phyloP scores from a whole-genome alignment of 2,113 vertebrate genomes.

The Casuarius casuarius region DNA sequence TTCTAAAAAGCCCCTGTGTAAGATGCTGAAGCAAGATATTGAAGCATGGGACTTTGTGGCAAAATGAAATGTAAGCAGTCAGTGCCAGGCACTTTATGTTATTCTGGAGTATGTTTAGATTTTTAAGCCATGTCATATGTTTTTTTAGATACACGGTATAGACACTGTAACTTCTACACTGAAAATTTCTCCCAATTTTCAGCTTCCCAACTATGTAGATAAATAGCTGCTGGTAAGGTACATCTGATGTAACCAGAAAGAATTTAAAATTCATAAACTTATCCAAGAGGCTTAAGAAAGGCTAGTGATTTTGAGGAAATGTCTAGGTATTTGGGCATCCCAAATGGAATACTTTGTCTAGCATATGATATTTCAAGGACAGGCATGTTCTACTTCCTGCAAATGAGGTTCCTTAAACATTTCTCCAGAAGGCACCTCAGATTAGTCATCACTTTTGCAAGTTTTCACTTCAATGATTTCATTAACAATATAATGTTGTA shows the following conservation, averaged over 20 bases:
- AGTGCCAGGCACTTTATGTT: background rate
- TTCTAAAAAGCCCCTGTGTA: background rate
- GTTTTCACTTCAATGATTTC: background rate
- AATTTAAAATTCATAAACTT: background rate
- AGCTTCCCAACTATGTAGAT: background rate
- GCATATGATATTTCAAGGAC: background rate
- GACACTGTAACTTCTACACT: background rate
- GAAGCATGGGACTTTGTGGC: background rate
- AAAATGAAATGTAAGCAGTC: slow-evolving; percentile 7
- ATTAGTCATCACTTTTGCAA: background rate
- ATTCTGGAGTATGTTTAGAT: background rate
- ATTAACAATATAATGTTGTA: background rate
- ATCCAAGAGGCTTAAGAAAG: background rate
- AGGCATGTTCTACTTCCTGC: background rate
- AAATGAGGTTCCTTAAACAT: background rate
- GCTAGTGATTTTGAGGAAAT: background rate
- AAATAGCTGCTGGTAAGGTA: background rate
- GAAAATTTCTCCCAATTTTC: background rate
- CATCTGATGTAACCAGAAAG: background rate
- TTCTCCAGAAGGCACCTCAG: background rate
- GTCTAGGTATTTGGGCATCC: background rate
- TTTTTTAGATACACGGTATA: background rate
- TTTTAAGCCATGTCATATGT: background rate
- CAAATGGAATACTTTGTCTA: background rate
- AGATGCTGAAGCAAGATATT: background rate